A percentile compares a stretch with the other conserved stretches of the same genome.
Conservation (phyloP, 1,140 invertebrate species). For the Lasioglossum albipes region DNA sequence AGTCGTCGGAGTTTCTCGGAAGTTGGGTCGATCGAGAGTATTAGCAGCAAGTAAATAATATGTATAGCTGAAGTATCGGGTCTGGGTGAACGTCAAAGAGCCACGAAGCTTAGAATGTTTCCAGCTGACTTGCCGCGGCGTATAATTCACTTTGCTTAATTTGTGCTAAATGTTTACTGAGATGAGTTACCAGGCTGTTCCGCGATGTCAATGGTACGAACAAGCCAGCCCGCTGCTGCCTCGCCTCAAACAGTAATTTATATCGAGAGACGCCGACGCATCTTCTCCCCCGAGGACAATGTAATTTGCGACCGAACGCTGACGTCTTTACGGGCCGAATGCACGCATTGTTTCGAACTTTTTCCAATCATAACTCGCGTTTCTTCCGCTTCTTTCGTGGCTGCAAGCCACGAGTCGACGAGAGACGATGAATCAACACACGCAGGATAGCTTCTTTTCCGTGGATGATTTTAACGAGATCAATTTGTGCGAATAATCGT, state of each 20-base stretch:
- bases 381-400: not conserved
- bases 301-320: constrained; percentile 68
- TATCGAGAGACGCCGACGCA: constrained; percentile 58
- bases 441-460: not conserved
- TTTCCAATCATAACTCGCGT: not conserved
- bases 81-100: too few relatives aligned
- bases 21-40: too few relatives aligned
- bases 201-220: constrained; percentile 50
- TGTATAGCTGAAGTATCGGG: too few relatives aligned
- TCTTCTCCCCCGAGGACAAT: constrained; percentile 46
- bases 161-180: not conserved
- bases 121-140: too few relatives aligned
- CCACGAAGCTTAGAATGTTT: too few relatives aligned
- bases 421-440: not conserved
- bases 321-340: constrained; percentile 69
- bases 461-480: not conserved
- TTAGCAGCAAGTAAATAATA: too few relatives aligned
- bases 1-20: too few relatives aligned
- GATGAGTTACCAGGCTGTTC: not conserved
- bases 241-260: constrained; percentile 65
- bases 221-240: constrained; percentile 54
- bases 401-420: not conserved
- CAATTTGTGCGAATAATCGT: too few relatives aligned
- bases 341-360: constrained; percentile 47
- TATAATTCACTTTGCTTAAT: not conserved